Evolutionary conservation across 2,888 invertebrate genomes (phyloP), one percentile per base, ranked within the genome.

Genomic region (Ecdyonurus torrentis): DNA sequence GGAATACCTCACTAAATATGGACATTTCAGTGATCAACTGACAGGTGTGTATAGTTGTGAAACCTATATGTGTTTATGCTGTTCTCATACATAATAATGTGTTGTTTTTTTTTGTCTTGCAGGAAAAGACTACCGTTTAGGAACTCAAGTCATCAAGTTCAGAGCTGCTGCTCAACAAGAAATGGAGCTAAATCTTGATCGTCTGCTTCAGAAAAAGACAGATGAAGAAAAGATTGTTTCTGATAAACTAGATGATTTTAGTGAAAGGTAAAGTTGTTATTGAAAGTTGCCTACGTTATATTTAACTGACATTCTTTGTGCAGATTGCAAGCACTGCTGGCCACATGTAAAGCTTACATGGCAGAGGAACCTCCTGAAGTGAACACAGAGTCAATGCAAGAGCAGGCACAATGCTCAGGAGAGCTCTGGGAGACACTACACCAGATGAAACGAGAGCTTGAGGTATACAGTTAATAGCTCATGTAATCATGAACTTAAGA

Each of bases 181-280:
- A n/a, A 55, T 55, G 55, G 55, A 55, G 55, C 19, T 7, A 55
- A 55, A 55, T n/a, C n/a, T 55, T 5, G 55, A 55, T 55, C n/a
- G 22, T 5, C 20, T 55, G 55, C n/a, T 55, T 7, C 19, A 20
- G n/a, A n/a, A 22, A n/a, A 55, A 55, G n/a, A n/a, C 55, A 18
- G 55, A 55, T 22, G 55, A 55, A 20, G 55, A 55, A n/a, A 55
- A 55, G 22, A 22, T 55, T 55, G n/a, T 55, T 7, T 22, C n/a
- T 20, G 55, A 55, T 22, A 55, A 20, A 22, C 7, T 55, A 7
- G 55, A 55, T 22, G 22, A 55, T 7, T 55, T 55, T 20, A 22
- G 55, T 7, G 55, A 55, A n/a, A 55, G 55, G 55, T 37, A 37
- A 37, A n/a, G n/a, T n/a, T n/a, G n/a, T n/a, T n/a, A n/a, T n/a